Conservation (phyloP, 2,888 invertebrate genomes). For the Nycteola revayana region DNA sequence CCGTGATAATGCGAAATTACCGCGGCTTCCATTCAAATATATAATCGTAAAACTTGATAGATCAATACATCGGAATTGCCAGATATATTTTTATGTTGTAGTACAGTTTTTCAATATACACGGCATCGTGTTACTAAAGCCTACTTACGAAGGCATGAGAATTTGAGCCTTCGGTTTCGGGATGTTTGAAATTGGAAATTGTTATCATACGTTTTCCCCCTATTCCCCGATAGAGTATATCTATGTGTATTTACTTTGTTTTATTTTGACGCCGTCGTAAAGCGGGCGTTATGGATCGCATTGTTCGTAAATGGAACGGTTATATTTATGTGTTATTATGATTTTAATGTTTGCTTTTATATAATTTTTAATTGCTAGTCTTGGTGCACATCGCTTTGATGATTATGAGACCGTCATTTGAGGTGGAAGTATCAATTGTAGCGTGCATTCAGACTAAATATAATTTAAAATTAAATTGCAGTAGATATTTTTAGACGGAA, state of each 20-base stretch:
- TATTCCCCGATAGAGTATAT: constrained; percentile 18
- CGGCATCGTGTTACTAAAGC: constrained; percentile 31
- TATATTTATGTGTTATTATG: no score
- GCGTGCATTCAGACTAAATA: no score
- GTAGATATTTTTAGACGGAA: no score
- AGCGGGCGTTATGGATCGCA: no score
- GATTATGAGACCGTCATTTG: no score
- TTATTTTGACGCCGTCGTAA: constrained; percentile 21
- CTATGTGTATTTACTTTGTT: constrained; percentile 36
- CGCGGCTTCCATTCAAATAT: constrained; percentile 19
- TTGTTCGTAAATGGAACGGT: no score
- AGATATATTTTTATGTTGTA: constrained; percentile 10
- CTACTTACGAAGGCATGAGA: constrained; percentile 60
- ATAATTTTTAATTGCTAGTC: no score
- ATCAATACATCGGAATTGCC: constrained; percentile 16
- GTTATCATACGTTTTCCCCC: constrained; percentile 41
- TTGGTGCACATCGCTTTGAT: no score
- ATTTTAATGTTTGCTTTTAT: no score
- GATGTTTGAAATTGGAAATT: constrained; percentile 46
- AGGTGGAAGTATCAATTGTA: no score
- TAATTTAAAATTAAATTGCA: no score
- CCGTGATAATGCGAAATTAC: constrained; percentile 23
- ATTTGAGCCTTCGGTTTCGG: constrained; percentile 46
- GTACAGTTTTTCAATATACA: constrained; percentile 34
- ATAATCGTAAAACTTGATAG: constrained; percentile 25